These are phyloP conservation scores for Pherbina coryleti DNA, from an alignment of 2,888 invertebrate species.

Conservation along the genomic window DNA sequence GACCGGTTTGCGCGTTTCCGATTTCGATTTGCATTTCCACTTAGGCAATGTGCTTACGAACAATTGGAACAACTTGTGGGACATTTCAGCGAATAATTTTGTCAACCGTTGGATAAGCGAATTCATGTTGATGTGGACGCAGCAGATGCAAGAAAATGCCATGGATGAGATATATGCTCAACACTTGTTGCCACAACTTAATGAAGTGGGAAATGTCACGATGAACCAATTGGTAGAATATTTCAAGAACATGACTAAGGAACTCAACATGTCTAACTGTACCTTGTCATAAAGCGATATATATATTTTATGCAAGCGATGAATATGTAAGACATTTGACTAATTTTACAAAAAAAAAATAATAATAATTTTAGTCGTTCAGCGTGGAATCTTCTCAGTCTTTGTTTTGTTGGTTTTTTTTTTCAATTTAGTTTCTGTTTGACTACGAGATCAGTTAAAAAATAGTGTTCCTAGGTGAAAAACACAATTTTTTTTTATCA, in stretches of 20 bases:
- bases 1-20: slow-evolving; percentile 50
- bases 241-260: slow-evolving; percentile 10
- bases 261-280: slow-evolving; percentile 36
- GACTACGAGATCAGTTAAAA: too few species aligned
- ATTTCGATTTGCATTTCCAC: slow-evolving; percentile 52
- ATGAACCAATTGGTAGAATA: slow-evolving; percentile 46
- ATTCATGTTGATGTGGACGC: slow-evolving; percentile 38
- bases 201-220: slow-evolving; percentile 38
- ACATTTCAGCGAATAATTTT: slow-evolving; percentile 54
- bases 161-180: slow-evolving; percentile 30
- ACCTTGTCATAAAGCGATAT: neutral
- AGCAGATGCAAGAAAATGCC: slow-evolving; percentile 51
- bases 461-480: too few species aligned
- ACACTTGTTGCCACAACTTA: slow-evolving; percentile 42
- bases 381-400: too few species aligned
- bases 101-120: slow-evolving; percentile 48
- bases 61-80: slow-evolving; percentile 55
- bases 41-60: slow-evolving; percentile 50
- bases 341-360: too few species aligned
- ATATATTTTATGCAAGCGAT: too few species aligned
- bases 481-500: too few species aligned
- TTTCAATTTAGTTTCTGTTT: too few species aligned
- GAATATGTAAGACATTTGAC: too few species aligned
- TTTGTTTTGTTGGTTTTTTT: too few species aligned
- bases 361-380: too few species aligned